Conservation (phyloP, 2,113 vertebrate genomes). For the Dromiciops gliroides region DNA sequence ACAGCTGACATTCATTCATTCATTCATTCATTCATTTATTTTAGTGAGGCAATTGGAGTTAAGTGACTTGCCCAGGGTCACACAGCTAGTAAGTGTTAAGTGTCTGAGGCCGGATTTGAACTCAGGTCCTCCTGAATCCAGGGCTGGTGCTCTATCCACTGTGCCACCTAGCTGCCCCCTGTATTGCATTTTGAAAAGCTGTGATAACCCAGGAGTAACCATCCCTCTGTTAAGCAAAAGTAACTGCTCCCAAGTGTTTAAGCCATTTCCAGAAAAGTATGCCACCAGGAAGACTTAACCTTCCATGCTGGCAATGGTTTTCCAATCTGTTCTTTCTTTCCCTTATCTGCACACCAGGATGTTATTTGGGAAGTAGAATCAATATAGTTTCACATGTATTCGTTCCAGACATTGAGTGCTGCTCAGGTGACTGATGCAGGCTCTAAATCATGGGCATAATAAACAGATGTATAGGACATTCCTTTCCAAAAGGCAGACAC, state of each 20-base stretch:
- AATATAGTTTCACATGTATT: neutral
- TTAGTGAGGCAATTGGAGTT: too few species aligned
- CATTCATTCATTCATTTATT: too few species aligned
- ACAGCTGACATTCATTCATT: too few species aligned
- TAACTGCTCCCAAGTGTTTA: neutral
- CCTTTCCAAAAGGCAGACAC: conserved; percentile 6
- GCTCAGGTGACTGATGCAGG: neutral
- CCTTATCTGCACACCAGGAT: neutral
- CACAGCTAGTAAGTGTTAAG: too few species aligned
- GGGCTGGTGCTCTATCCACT: too few species aligned
- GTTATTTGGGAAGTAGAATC: neutral
- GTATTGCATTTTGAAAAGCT: neutral
- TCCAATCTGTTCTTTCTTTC: neutral
- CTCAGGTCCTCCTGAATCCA: too few species aligned
- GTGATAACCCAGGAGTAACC: conserved; percentile 5
- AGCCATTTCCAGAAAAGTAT: neutral
- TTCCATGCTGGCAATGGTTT: neutral
- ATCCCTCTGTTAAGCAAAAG: neutral
- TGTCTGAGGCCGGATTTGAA: too few species aligned
- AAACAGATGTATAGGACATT: neutral
- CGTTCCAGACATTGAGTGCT: neutral
- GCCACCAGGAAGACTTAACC: neutral
- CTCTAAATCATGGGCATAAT: neutral
- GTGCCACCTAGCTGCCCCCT: too few species aligned
- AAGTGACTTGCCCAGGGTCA: too few species aligned